A percentile compares a stretch with the other conserved stretches of the same genome.
These are phyloP conservation scores for Cotesia glomerata DNA, from an alignment of 1,140 invertebrate genomes.

Conservation along the genomic window DNA sequence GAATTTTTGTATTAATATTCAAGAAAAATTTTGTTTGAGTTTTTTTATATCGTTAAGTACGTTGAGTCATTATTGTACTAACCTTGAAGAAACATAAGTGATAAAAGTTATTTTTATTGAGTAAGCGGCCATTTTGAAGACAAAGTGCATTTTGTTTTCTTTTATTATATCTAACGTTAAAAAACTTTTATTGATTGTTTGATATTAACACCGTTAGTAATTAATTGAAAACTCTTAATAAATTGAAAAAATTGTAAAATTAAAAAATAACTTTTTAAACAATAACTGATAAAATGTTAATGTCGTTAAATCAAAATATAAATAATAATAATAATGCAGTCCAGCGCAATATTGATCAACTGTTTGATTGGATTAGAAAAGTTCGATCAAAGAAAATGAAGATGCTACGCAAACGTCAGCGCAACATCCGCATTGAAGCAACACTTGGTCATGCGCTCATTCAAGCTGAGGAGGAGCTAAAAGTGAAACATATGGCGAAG, in stretches of 20 bases:
- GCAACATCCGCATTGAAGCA: slow-evolving; percentile 60
- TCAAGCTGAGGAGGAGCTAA: slow-evolving; percentile 57
- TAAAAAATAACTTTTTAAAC: too few relatives aligned
- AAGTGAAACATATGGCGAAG: slow-evolving; percentile 54
- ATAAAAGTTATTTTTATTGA: too few relatives aligned
- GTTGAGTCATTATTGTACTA: not conserved
- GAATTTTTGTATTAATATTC: not conserved
- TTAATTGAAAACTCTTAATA: too few relatives aligned
- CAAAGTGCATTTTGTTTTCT: too few relatives aligned
- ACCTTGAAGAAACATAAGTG: not conserved
- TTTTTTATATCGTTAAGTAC: not conserved
- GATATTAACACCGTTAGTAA: too few relatives aligned
- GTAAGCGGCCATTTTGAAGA: too few relatives aligned
- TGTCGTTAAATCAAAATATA: too few relatives aligned
- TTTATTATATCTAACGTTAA: too few relatives aligned
- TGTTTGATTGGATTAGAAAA: slow-evolving; percentile 58
- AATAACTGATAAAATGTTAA: too few relatives aligned
- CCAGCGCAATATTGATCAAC: slow-evolving; percentile 45
- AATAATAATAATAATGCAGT: not conserved
- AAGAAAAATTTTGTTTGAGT: slow-evolving; percentile 6
- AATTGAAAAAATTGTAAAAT: too few relatives aligned
- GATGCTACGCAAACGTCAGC: slow-evolving; percentile 49
- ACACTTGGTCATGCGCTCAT: slow-evolving; percentile 53
- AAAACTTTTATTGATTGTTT: too few relatives aligned
- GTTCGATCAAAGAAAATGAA: slow-evolving; percentile 59